Percentiles rank a stretch among this genome's conserved stretches.
phyloP scores from a whole-genome alignment of 2,888 invertebrate genomes.

The Pristionchus mayeri region DNA sequence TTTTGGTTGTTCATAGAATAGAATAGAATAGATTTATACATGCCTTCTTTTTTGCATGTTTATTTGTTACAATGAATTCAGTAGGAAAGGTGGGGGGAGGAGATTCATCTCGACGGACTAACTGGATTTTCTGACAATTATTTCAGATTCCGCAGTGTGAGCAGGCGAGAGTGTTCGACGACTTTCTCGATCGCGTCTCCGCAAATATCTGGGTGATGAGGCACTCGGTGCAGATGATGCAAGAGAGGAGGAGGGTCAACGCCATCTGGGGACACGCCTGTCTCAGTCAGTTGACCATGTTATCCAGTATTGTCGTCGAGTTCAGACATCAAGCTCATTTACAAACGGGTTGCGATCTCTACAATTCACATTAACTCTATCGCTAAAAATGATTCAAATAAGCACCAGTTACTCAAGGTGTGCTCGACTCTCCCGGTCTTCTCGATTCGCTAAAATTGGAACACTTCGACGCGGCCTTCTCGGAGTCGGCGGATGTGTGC shows the following conservation, averaged over 20 bases:
- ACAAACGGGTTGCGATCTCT: too few relatives aligned
- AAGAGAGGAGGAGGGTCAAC: neutral
- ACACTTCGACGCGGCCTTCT: neutral
- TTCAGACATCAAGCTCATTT: too few relatives aligned
- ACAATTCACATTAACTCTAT: too few relatives aligned
- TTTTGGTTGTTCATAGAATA: too few relatives aligned
- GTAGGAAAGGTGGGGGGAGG: too few relatives aligned
- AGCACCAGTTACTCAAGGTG: neutral
- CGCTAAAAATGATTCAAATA: neutral
- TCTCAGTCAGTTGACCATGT: neutral
- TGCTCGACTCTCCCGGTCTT: neutral
- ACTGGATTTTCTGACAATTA: too few relatives aligned
- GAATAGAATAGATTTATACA: too few relatives aligned
- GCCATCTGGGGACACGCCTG: neutral
- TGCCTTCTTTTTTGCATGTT: too few relatives aligned
- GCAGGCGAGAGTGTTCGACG: neutral
- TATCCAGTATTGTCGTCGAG: too few relatives aligned
- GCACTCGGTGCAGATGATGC: neutral
- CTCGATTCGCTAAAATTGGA: neutral
- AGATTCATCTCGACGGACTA: too few relatives aligned
- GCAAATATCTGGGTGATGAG: constrained; percentile 10
- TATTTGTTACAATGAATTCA: too few relatives aligned
- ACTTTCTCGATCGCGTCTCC: neutral
- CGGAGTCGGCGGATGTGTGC: neutral
- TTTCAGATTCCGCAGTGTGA: neutral